phyloP scores from a whole-genome alignment of 2,888 invertebrate species.

The Kryphioiulus occultus region DNA sequence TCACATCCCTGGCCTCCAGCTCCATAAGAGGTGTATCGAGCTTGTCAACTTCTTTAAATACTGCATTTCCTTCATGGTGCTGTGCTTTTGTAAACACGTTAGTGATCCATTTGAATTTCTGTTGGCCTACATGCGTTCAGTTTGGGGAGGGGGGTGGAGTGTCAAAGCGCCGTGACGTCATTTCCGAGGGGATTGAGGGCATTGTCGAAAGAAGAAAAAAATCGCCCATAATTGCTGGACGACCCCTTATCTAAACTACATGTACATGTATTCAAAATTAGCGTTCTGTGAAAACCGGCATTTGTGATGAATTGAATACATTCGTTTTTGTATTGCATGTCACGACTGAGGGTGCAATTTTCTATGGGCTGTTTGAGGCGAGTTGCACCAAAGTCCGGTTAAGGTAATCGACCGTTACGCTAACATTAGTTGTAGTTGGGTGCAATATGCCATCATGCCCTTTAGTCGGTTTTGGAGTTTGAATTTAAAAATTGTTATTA shows the following conservation, averaged over 20 bases:
- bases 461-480: neutral
- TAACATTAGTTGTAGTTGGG: too few species aligned
- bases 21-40: neutral
- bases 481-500: neutral
- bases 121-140: neutral
- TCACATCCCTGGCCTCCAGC: neutral
- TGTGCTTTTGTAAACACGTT: neutral
- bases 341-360: too few species aligned
- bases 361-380: neutral
- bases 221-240: neutral
- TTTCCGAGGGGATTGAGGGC: neutral
- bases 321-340: too few species aligned
- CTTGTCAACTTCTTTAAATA: neutral
- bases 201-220: neutral
- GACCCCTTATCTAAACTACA: neutral
- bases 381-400: neutral
- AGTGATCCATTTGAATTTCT: neutral
- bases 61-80: neutral
- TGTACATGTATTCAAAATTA: neutral
- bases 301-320: neutral
- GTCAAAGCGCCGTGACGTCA: neutral
- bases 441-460: neutral
- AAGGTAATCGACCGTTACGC: too few species aligned
- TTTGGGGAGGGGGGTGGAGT: neutral
- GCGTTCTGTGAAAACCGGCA: neutral